Conservation (phyloP, 2,888 invertebrate genomes). For the Hofmannophila pseudospretella region DNA sequence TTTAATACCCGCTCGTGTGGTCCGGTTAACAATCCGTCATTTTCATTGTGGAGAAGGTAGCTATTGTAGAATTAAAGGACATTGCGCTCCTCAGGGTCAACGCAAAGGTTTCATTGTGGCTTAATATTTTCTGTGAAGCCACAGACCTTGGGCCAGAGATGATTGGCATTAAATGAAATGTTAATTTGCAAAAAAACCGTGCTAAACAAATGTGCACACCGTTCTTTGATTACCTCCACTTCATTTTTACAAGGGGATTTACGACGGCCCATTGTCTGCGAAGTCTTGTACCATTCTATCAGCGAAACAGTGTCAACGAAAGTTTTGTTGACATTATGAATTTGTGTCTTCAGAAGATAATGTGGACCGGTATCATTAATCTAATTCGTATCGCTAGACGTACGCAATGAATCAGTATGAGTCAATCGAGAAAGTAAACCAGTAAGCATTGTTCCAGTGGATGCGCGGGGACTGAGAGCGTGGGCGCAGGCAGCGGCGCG, state of each 20-base stretch:
- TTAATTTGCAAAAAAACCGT: constrained; percentile 1
- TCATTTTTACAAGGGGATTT: neutral
- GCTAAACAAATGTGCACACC: neutral
- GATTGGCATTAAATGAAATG: constrained; percentile 6
- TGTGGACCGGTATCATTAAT: constrained; percentile 58
- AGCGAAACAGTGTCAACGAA: constrained; percentile 32
- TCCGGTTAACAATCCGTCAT: constrained; percentile 35
- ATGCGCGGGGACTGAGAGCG: constrained; percentile 58
- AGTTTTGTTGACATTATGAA: constrained; percentile 45
- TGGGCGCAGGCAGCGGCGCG: constrained; percentile 68
- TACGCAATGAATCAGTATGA: constrained; percentile 70
- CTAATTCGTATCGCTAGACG: constrained; percentile 64
- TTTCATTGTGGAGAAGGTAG: constrained; percentile 41
- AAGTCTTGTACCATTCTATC: constrained; percentile 1
- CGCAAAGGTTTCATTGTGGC: constrained; percentile 33
- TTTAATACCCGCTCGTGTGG: constrained; percentile 24
- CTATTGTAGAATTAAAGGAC: constrained; percentile 49
- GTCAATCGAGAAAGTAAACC: constrained; percentile 77
- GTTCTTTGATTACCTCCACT: neutral
- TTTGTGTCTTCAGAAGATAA: constrained; percentile 42
- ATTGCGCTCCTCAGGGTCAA: constrained; percentile 40
- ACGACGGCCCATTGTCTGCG: constrained; percentile 3
- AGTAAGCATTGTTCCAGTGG: constrained; percentile 76
- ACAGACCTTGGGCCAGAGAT: constrained; percentile 4
- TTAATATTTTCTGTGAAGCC: constrained; percentile 33